Evolutionary conservation across 1,140 invertebrate genomes (phyloP), one percentile per base, ranked within the genome.

Genomic region (Magallana gigas): DNA sequence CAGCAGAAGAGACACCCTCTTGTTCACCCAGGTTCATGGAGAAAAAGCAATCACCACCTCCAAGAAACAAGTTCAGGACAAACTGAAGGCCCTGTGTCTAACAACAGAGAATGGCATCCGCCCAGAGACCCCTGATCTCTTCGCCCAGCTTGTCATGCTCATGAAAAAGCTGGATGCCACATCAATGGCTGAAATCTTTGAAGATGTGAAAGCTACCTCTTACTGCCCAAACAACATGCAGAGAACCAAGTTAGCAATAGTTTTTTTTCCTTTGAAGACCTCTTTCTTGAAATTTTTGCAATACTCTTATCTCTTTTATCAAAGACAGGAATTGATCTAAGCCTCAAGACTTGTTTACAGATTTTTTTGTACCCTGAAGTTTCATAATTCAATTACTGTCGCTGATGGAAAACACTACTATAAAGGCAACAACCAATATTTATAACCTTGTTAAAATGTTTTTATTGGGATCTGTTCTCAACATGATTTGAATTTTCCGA

Each of bases 91-190:
- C 11, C 85, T 94, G 16, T 94, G 93, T 88, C 60, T 84, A 0
- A 36, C 90, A 16, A 90, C 92, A 7, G 68, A 89, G 29, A 86
- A 89, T 14, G 92, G 92, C 36, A 91, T 94, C 36, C 76, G 90
- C 57, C 85, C 91, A 56, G 91, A 95, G 62, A 93, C 94, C 23
- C 94, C 95, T 6, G 71, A 86, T 9, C 89, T 94, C 12, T 95
- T 96, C 88, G 90, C 93, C 29, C 92, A 94, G 11, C 85, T 94
- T 23, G 91, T 94, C n/a, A 89, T 92, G 68, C 57, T 90, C 11
- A 90, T 93, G 86, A 91, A 91, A 59, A 83, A 90, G 80, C 85
- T 91, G 14, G 90, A 92, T 80, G 64, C 76, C 58, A 58, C 60
- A 6, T 88, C 90, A 82, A 84, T 93, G 9, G 62, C 64, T 58